These are phyloP conservation scores for Xenentodon cancila DNA, from an alignment of 2,797 vertebrate genomes.

Conservation along the genomic window DNA sequence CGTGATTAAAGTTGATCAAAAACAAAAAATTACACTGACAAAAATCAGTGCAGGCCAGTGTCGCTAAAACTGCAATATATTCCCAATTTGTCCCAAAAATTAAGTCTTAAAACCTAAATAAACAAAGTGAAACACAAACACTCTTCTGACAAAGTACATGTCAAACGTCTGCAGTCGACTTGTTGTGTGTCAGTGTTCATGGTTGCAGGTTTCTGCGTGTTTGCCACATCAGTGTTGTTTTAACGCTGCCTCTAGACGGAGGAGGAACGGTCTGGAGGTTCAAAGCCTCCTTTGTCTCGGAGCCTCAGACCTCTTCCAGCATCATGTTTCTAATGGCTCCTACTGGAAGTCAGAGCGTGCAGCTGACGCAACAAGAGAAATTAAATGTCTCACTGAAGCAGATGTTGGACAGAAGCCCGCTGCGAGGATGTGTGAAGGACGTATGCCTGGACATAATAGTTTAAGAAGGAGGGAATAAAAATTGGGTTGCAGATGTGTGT, in stretches of 20 bases:
- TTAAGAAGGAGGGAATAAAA: conserved; percentile 27
- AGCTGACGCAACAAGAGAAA: conserved; percentile 58
- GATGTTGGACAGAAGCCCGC: conserved; percentile 50
- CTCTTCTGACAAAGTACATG: no score
- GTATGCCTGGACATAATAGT: conserved; percentile 24
- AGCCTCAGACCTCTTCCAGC: conserved; percentile 41
- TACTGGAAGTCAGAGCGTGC: conserved; percentile 45
- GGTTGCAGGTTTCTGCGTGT: neutral
- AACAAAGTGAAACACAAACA: no score
- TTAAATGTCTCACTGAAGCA: conserved; percentile 59
- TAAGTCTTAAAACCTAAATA: no score
- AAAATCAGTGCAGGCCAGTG: no score
- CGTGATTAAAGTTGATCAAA: no score
- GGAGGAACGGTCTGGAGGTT: neutral
- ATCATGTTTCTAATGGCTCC: conserved; percentile 54
- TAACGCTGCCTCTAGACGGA: conserved; percentile 3
- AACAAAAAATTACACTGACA: no score
- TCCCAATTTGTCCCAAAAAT: no score
- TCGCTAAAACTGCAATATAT: no score
- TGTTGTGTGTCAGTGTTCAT: conserved; percentile 1
- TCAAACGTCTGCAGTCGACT: no score
- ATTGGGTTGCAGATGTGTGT: conserved; percentile 16
- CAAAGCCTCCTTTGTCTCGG: conserved; percentile 67
- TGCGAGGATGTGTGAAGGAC: neutral
- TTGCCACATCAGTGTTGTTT: conserved; percentile 2